Evolutionary conservation across 2,113 vertebrate genomes (phyloP), one percentile per base, ranked within the genome.

Genomic region (Festucalex cinctus): DNA sequence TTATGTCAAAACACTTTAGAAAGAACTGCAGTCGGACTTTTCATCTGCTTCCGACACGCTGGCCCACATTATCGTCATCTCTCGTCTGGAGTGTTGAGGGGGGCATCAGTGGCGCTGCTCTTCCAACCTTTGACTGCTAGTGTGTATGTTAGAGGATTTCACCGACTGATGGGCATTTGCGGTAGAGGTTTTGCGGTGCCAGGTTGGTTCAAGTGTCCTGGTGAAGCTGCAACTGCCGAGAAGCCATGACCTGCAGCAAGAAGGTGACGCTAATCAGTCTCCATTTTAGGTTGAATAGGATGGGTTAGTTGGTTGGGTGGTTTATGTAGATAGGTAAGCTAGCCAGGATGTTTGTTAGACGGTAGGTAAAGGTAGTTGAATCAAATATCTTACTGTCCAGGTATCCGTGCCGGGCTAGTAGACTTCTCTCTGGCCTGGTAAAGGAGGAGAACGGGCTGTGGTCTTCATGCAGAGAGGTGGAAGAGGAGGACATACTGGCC

Each of bases 361-460:
- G 24, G 14, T 16, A 32, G 54, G 13, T 17, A 56, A 28, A 26
- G 6, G 51, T 26, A 26, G 51, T 12, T 13, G 3, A 26, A 56
- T 56, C 6, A 26, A 64, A 44, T 16, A 10, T 51, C 24, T 62
- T 88, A 99, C 97, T 99, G 82, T 99, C 96, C 17, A 98, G 96
- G 91, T 99, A 99, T 75, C 96, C 96, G 48, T 98, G 97, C 82
- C 98, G 93, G 2, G 96, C 96, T 80, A 98, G 96, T 96, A 99
- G 98, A 54, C 95, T 95, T 69, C 97, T 88, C 88, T 98, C 97
- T 0, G 96, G 95, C 87, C 95, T 97, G 83, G 93, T 94, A 84
- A 98, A 99, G 39, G 95, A 94, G 1, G 96, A 96, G 89, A 98
- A 98, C 93, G 97, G 96, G 43, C 98, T 62, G 60, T 43, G 93